Conservation (phyloP, 2,797 vertebrate genomes). For the Rhabdomys pumilio region DNA sequence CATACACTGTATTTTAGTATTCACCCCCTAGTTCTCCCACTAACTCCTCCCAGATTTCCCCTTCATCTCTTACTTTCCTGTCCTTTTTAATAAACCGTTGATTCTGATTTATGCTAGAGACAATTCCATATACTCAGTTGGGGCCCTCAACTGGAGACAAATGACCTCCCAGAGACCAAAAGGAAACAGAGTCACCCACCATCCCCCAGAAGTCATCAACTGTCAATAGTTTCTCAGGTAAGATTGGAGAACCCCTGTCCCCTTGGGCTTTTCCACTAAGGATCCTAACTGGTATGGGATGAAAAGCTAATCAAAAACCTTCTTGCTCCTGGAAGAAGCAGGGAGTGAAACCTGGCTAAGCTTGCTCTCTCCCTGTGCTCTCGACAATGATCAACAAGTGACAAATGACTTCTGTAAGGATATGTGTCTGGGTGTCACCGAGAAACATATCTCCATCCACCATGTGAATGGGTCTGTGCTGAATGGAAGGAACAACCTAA, state of each 20-base stretch:
- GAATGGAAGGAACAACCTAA: conserved; percentile 16
- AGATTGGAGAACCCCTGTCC: not conserved
- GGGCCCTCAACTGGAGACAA: not conserved
- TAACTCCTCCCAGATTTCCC: not conserved
- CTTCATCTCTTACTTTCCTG: not conserved
- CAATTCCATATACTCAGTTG: no score
- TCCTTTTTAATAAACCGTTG: not conserved
- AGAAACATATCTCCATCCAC: not conserved
- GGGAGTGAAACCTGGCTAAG: not conserved
- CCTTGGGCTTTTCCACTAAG: not conserved
- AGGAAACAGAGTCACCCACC: not conserved
- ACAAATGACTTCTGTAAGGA: not conserved
- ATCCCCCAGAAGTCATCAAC: not conserved
- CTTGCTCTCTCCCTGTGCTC: not conserved
- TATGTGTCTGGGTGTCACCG: not conserved
- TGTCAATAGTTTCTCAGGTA: not conserved
- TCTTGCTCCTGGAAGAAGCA: not conserved
- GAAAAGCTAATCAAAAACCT: conserved; percentile 44
- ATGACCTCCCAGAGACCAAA: not conserved
- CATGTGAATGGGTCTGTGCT: not conserved
- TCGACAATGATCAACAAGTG: not conserved
- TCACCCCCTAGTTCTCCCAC: not conserved
- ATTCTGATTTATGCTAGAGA: not conserved
- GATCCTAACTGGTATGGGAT: not conserved
- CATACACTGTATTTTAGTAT: not conserved